A percentile compares a stretch with the other conserved stretches of the same genome.
These are phyloP conservation scores for Pteruthius melanotis DNA, from an alignment of 2,113 vertebrate species.

Conservation along the genomic window DNA sequence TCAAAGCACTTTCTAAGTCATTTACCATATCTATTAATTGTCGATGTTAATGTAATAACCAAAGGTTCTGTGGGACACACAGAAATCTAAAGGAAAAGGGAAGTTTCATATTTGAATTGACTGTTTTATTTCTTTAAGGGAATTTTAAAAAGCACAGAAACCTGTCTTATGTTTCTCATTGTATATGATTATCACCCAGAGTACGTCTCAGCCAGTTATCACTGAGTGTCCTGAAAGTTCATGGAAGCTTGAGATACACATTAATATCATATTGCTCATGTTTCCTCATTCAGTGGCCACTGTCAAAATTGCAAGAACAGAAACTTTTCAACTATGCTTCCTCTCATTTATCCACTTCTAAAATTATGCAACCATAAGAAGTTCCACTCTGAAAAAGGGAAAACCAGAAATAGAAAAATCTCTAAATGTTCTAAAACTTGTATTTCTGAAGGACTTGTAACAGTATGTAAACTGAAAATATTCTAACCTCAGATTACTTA, in stretches of 20 bases:
- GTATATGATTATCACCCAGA: not conserved
- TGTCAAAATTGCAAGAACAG: not conserved
- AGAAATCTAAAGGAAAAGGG: not conserved
- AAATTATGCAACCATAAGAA: not conserved
- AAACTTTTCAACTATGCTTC: not conserved
- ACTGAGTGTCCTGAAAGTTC: not conserved
- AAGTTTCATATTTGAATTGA: not conserved
- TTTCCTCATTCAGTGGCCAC: not conserved
- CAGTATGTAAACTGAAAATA: not conserved
- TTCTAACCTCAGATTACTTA: not conserved
- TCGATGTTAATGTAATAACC: not conserved
- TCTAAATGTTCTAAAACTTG: not conserved
- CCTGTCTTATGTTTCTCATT: not conserved
- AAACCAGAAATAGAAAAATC: not conserved
- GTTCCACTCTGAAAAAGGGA: not conserved
- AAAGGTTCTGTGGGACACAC: not conserved
- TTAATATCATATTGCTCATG: not conserved
- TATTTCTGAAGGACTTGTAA: not conserved
- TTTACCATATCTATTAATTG: not conserved
- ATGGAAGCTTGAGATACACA: too few species aligned
- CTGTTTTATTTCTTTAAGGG: not conserved
- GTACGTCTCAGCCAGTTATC: not conserved
- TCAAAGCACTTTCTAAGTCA: not conserved
- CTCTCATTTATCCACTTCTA: not conserved
- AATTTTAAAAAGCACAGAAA: not conserved